phyloP scores from a whole-genome alignment of 2,888 invertebrate genomes.

The Dorcus hopei region DNA sequence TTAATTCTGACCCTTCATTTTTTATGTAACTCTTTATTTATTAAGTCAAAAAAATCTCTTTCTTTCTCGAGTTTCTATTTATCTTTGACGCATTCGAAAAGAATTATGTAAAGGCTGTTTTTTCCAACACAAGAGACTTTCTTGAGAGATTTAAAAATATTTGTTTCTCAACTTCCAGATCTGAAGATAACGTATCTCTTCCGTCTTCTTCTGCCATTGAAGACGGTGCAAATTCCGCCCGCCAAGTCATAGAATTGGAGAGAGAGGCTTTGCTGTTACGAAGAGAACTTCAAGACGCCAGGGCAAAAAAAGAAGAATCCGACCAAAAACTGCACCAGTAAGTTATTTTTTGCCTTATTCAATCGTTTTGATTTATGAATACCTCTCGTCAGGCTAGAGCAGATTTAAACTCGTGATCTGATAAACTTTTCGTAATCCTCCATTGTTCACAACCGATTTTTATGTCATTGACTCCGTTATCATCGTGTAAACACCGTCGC shows the following conservation, averaged over 20 bases:
- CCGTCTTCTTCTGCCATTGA: conserved; percentile 28
- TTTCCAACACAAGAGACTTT: too few relatives aligned
- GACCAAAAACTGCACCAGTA: conserved; percentile 60
- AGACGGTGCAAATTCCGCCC: conserved; percentile 35
- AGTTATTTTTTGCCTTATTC: conserved; percentile 32
- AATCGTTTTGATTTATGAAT: conserved; percentile 1
- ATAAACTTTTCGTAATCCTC: neutral
- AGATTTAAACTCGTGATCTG: neutral
- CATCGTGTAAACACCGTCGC: neutral
- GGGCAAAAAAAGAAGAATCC: conserved; percentile 56
- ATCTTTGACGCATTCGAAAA: too few relatives aligned
- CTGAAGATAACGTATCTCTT: conserved; percentile 30
- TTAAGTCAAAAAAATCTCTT: too few relatives aligned
- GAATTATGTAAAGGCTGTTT: too few relatives aligned
- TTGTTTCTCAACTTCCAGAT: conserved; percentile 20
- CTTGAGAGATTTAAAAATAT: too few relatives aligned
- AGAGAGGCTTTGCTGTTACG: conserved; percentile 53
- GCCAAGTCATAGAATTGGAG: conserved; percentile 51
- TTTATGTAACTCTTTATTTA: too few relatives aligned
- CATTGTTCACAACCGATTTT: neutral
- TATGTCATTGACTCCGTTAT: neutral
- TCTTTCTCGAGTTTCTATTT: too few relatives aligned
- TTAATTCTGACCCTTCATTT: too few relatives aligned
- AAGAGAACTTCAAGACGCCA: conserved; percentile 57
- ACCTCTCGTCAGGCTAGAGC: neutral